These are phyloP conservation scores for Mastomys coucha DNA, from an alignment of 2,113 vertebrate species.

Conservation along the genomic window DNA sequence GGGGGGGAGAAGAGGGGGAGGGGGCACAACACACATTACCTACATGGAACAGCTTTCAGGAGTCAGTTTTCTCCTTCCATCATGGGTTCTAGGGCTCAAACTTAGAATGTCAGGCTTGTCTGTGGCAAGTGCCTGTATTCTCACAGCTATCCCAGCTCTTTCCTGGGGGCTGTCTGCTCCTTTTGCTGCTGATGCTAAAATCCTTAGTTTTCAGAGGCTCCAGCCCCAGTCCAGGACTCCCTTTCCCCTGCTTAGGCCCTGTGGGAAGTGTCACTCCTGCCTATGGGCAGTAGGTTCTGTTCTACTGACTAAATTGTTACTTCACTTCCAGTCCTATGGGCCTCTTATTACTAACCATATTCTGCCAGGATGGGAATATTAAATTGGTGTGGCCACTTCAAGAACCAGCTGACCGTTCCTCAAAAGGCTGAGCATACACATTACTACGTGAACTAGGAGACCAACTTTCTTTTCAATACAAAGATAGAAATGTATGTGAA, in stretches of 20 bases:
- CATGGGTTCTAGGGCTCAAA: background rate
- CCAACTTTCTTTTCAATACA: background rate
- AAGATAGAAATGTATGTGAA: background rate
- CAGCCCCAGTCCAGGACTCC: background rate
- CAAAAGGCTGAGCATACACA: background rate
- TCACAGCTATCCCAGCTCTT: background rate
- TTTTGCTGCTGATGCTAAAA: background rate
- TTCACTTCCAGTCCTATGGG: background rate
- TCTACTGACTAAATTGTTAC: background rate
- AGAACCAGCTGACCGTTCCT: background rate
- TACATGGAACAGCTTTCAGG: background rate
- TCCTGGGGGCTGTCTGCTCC: background rate
- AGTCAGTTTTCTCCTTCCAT: background rate
- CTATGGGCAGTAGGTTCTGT: background rate
- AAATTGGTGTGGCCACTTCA: background rate
- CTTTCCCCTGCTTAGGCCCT: background rate
- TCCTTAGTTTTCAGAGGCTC: background rate
- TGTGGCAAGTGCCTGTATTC: background rate
- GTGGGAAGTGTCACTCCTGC: background rate
- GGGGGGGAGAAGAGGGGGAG: no score
- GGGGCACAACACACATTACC: no score
- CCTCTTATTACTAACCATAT: background rate
- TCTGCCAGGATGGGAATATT: background rate
- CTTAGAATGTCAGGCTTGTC: background rate
- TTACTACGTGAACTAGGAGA: background rate